Conservation (phyloP, 2,113 vertebrate genomes). For the Falco punctatus region DNA sequence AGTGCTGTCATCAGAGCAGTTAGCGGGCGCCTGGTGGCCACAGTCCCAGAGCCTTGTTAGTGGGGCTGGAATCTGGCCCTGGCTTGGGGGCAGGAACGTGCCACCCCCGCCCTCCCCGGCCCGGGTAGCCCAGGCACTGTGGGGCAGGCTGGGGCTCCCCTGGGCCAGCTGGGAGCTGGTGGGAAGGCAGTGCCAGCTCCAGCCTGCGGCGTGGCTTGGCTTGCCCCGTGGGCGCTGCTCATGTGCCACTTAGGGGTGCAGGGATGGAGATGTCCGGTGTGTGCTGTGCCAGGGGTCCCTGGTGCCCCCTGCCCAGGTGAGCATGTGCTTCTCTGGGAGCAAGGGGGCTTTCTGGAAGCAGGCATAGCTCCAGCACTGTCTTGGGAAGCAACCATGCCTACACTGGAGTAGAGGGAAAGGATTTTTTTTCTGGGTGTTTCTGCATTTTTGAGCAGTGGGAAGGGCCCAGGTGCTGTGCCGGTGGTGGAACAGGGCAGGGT, state of each 20-base stretch:
- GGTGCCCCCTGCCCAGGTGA: neutral
- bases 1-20: neutral
- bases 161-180: neutral
- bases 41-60: neutral
- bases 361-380: neutral
- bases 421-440: neutral
- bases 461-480: neutral
- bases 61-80: conserved; percentile 22
- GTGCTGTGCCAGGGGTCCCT: neutral
- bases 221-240: fast-evolving
- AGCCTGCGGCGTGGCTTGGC: fast-evolving
- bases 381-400: neutral
- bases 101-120: neutral
- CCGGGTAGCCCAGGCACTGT: fast-evolving
- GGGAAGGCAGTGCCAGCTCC: neutral
- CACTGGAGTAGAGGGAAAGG: neutral
- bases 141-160: neutral
- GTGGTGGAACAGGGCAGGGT: neutral
- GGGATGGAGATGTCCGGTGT: neutral
- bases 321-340: fast-evolving
- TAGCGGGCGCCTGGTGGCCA: neutral
- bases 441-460: neutral
- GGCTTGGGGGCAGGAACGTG: neutral
- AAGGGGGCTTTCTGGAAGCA: neutral
- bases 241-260: neutral